phyloP scores from a whole-genome alignment of 2,888 invertebrate species.

The Cerceris rybyensis region DNA sequence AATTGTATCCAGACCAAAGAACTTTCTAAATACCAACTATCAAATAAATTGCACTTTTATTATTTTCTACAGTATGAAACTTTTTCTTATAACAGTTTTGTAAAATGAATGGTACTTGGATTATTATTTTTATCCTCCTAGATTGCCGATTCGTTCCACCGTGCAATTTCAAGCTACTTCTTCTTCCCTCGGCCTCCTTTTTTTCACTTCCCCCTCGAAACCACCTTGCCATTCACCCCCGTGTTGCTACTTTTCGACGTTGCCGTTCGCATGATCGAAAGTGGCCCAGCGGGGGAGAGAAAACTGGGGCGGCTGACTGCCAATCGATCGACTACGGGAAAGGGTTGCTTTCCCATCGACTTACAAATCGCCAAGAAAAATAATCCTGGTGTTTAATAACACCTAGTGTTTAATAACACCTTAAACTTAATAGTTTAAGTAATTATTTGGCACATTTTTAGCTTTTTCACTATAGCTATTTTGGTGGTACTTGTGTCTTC shows the following conservation, averaged over 20 bases:
- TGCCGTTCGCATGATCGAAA: conserved; percentile 47
- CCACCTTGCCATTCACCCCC: conserved; percentile 38
- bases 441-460: too few species aligned
- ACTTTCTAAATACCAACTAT: too few species aligned
- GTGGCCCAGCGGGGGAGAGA: conserved; percentile 8
- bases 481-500: too few species aligned
- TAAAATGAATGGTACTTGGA: too few species aligned
- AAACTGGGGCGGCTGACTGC: conserved; percentile 25
- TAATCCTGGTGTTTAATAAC: not conserved
- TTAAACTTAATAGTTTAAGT: too few species aligned
- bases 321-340: conserved; percentile 32
- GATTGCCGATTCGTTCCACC: not conserved
- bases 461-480: too few species aligned
- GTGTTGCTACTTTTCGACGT: conserved; percentile 31
- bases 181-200: conserved; percentile 44
- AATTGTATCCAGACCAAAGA: too few species aligned
- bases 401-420: too few species aligned
- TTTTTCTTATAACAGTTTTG: too few species aligned
- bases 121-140: too few species aligned
- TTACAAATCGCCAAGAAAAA: not conserved
- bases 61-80: too few species aligned
- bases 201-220: conserved; percentile 24
- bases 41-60: too few species aligned
- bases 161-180: conserved; percentile 47
- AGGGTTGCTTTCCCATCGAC: not conserved